A percentile compares a stretch with the other conserved stretches of the same genome.
Conservation (phyloP, 1,140 invertebrate species). For the Cylas formicarius region DNA sequence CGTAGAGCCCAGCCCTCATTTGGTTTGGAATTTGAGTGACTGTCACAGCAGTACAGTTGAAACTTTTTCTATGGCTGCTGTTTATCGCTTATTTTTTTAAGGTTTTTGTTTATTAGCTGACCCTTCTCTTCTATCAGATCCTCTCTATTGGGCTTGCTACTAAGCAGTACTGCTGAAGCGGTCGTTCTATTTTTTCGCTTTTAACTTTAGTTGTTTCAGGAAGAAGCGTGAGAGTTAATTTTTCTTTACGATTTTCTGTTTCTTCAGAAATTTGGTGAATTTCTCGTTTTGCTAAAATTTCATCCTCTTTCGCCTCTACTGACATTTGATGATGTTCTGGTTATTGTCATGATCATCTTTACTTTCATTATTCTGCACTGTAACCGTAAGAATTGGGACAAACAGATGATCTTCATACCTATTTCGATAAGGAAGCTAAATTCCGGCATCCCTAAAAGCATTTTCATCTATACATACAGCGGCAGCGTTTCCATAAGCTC, state of each 20-base stretch:
- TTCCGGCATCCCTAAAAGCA: neutral
- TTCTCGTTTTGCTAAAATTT: too few species aligned
- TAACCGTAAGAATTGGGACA: neutral
- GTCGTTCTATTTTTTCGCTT: constrained; percentile 1
- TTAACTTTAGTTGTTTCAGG: constrained; percentile 2
- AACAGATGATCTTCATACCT: constrained; percentile 1
- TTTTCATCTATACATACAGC: neutral
- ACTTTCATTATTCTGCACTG: too few species aligned
- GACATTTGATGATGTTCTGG: too few species aligned
- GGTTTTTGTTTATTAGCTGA: too few species aligned
- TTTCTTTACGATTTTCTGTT: neutral
- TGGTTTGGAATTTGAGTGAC: constrained; percentile 2
- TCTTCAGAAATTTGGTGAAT: neutral
- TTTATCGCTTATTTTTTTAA: too few species aligned
- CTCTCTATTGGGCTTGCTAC: constrained; percentile 1
- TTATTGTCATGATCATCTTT: too few species aligned
- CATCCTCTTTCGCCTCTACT: too few species aligned
- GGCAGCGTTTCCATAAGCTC: neutral
- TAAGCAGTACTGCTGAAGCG: constrained; percentile 2
- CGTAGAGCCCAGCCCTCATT: constrained; percentile 1
- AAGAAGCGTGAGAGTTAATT: neutral
- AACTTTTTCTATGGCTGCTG: neutral
- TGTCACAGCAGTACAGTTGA: too few species aligned
- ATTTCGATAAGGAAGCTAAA: neutral
- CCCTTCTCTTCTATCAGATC: neutral